Percentiles rank a stretch among this genome's conserved stretches.
Evolutionary conservation across 2,797 vertebrate genomes (phyloP).

Genomic region (Erethizon dorsatum): DNA sequence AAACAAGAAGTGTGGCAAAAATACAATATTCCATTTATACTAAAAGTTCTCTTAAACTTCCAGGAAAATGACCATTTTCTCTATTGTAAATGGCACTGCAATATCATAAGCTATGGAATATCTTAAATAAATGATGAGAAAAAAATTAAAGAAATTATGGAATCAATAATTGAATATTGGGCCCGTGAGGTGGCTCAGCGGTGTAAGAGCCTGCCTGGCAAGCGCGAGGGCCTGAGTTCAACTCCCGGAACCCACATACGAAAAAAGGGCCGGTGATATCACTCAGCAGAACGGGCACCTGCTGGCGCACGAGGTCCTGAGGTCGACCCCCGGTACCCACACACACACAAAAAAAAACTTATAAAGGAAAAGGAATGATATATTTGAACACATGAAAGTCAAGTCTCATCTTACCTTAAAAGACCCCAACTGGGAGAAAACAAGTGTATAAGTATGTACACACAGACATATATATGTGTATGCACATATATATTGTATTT

Average conservation of each 20-base stretch:
- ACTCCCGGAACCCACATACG: too few relatives aligned
- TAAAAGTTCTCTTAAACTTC: conserved; percentile 10
- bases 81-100: conserved; percentile 30
- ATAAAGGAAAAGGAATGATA: conserved; percentile 22
- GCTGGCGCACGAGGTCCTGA: too few relatives aligned
- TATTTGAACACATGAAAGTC: neutral
- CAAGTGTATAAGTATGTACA: neutral
- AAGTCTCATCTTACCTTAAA: neutral
- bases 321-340: too few relatives aligned
- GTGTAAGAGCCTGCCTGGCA: too few relatives aligned
- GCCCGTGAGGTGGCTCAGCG: too few relatives aligned
- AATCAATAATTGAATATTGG: neutral
- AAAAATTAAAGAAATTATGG: conserved; percentile 71
- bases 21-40: neutral
- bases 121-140: conserved; percentile 47
- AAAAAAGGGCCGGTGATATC: too few relatives aligned
- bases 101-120: neutral
- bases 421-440: neutral
- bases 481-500: neutral
- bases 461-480: neutral
- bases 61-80: conserved; percentile 30
- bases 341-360: neutral
- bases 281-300: too few relatives aligned
- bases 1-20: neutral
- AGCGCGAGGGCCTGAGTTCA: too few relatives aligned